Base-by-base conservation (phyloP, 2,888 invertebrate species). In the Cinara cedri region DNA sequence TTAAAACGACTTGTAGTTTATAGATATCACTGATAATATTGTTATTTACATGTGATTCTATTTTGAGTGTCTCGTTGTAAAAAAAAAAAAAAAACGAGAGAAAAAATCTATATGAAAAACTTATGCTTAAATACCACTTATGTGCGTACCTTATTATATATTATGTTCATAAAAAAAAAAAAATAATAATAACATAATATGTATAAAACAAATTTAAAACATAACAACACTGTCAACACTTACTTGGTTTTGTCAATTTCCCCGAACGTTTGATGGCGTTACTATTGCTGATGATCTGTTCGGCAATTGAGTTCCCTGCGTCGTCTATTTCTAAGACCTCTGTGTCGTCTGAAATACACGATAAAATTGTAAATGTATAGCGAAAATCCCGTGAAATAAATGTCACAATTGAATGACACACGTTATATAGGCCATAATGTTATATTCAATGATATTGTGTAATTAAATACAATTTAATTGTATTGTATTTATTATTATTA, bases 321-420 rank as follows among this genome's bases (percentile, higher is more conserved):
- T 78, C 76, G 10, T 78, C 76, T 26, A 78, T 34, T 13, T 78
- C 76, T 60, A 78, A 49, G 11, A 68, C 57, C 49, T 78, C 76
- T 11, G 68, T 57, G 24, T 78, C 76, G 21, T 78, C 76, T 78
- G 26, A 10, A 34, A 19, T 11, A 49, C n/a, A n/a, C 26, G 26
- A 46, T 3, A 63, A 62, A 51, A 51, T 34, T 34, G 34, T 34
- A n/a, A n/a, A n/a, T n/a, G n/a, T n/a, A n/a, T n/a, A n/a, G n/a
- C n/a, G n/a, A n/a, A n/a, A n/a, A n/a, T n/a, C n/a, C n/a, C 34
- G 34, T 34, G 34, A 34, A 34, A 4, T 34, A n/a, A 34, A 4
- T 34, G 3, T 34, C 34, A 34, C 3, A 34, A 34, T 34, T 34
- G 3, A 34, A 34, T 34, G 6, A 34, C 34, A 34, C 34, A 34